Evolutionary conservation across 2,113 vertebrate genomes (phyloP), one percentile per base, ranked within the genome.

Genomic region (Datnioides undecimradiatus): DNA sequence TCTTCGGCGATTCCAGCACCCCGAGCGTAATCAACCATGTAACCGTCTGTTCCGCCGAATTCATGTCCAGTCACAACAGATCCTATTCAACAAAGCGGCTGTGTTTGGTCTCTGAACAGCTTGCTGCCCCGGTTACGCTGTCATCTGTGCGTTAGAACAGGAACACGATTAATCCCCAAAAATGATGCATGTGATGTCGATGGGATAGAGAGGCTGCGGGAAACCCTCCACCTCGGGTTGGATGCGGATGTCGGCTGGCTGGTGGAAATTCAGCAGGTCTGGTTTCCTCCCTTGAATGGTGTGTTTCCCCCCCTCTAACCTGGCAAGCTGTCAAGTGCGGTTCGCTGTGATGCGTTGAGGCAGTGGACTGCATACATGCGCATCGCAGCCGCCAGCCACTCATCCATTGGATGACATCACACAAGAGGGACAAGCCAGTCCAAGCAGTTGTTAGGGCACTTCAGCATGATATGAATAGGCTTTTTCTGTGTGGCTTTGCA

Each of bases 41-140:
- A 90, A 99, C 97, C 93, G 97, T 99, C 94, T 99, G 97, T 87
- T 99, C 97, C 31, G 97, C 97, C 49, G 97, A 97, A 96, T 96
- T 99, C 97, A 95, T 97, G 95, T 92, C 90, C 92, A 84, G 86
- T 76, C 81, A 81, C 83, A 69, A 51, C 88, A 81, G 86, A 86
- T 89, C 84, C 84, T 63, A 23, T 79, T 71, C 76, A 85, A 90
- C 80, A 76, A 86, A 88, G 84, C 85, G 80, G 69, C 78, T 65
- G 83, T 54, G 76, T 73, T 78, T 60, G 79, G 77, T 63, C 81
- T 78, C 54, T 80, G 40, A 83, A 41, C 82, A 67, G 85, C 74
- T 80, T 19, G 33, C 76, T 41, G 80, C 87, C 66, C 76, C 77
- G 85, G 71, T 79, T 84, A 92, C 73, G 87, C 82, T 88, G 86